These are phyloP conservation scores for Pseudopipra pipra DNA, from an alignment of 2,113 vertebrate species.

Conservation along the genomic window DNA sequence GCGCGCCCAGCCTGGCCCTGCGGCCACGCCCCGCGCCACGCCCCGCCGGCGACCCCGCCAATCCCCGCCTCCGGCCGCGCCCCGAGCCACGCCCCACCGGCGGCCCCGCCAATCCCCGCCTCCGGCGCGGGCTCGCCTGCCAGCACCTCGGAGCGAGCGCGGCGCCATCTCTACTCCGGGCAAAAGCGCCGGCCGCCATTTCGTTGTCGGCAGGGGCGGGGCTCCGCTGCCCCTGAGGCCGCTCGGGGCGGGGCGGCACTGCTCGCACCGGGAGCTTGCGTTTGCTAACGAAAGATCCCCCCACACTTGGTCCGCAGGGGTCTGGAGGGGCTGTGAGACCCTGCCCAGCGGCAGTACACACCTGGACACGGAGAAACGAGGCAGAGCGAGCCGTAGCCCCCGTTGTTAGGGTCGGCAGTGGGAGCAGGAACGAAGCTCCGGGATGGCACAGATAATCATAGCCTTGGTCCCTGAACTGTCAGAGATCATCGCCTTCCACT, in stretches of 20 bases:
- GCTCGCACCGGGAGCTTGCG: background rate
- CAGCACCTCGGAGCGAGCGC: background rate
- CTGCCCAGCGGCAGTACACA: accelerated
- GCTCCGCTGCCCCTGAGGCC: background rate
- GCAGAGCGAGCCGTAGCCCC: background rate
- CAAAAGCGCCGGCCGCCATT: background rate
- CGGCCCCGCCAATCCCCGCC: background rate
- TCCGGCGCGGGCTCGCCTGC: background rate
- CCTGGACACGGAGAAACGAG: too few relatives aligned
- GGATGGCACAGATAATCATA: background rate
- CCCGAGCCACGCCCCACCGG: background rate
- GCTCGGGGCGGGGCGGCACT: background rate
- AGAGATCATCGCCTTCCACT: background rate
- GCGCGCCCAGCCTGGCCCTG: background rate
- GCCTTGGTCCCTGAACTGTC: background rate
- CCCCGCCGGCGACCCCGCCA: background rate
- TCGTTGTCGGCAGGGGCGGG: background rate
- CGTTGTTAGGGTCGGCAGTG: too few relatives aligned
- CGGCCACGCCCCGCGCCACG: too few relatives aligned
- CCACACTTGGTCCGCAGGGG: accelerated
- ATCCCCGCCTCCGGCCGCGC: background rate
- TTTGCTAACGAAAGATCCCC: accelerated
- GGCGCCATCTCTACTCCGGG: constrained; percentile 4
- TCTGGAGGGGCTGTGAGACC: background rate
- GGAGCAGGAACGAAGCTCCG: background rate